Conservation (phyloP, 2,888 invertebrate genomes). For the Drosophila seclusa region DNA sequence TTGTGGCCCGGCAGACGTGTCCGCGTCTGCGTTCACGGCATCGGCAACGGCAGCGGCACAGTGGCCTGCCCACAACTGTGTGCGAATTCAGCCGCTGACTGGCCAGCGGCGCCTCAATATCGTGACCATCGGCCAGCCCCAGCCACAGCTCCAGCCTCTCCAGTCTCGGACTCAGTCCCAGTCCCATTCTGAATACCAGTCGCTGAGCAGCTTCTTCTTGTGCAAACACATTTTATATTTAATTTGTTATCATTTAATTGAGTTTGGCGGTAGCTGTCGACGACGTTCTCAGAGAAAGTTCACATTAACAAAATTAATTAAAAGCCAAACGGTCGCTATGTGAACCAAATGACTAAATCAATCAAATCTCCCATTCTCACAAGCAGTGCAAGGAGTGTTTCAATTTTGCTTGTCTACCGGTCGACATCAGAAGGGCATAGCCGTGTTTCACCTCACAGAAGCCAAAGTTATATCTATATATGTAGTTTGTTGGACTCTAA, state of each 20-base stretch:
- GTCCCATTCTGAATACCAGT: conserved; percentile 24
- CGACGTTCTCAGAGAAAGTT: conserved; percentile 63
- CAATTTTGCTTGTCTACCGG: conserved; percentile 5
- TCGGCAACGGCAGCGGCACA: conserved; percentile 27
- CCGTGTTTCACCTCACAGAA: conserved; percentile 34
- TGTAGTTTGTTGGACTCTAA: conserved; percentile 38
- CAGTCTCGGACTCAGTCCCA: not conserved
- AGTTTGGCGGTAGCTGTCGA: conserved; percentile 68
- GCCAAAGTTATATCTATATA: conserved; percentile 38
- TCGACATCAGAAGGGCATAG: conserved; percentile 9
- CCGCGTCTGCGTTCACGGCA: conserved; percentile 30
- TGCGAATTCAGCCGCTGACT: conserved; percentile 68
- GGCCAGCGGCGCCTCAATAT: conserved; percentile 73
- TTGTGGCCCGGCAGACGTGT: conserved; percentile 41
- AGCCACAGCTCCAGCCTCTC: not conserved
- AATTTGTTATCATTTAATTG: conserved; percentile 77
- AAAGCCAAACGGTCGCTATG: conserved; percentile 37
- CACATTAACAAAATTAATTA: conserved; percentile 58
- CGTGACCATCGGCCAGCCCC: conserved; percentile 54
- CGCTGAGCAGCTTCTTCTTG: conserved; percentile 19
- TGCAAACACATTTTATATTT: conserved; percentile 43
- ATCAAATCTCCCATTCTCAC: conserved; percentile 47
- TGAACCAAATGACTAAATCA: conserved; percentile 50
- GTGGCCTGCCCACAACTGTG: conserved; percentile 51
- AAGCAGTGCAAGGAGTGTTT: conserved; percentile 33